Evolutionary conservation across 2,797 vertebrate species (phyloP).

Genomic region (Ceyx erithaca): DNA sequence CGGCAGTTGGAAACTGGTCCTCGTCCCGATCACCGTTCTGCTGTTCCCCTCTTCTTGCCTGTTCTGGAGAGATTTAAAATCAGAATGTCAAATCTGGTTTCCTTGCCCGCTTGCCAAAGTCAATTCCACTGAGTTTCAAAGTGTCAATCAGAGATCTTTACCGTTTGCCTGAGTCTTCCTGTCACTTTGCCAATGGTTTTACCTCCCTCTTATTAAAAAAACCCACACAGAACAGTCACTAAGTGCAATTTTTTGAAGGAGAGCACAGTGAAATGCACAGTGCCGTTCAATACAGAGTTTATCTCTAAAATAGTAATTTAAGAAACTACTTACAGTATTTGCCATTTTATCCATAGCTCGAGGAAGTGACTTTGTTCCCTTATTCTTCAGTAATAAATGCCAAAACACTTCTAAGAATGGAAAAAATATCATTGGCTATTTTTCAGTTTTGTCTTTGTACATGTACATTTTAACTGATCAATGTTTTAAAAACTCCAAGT

Average conservation of each 20-base stretch:
- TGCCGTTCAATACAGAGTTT: not conserved
- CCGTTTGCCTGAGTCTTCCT: accelerated
- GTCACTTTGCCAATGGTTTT: not conserved
- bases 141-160: accelerated
- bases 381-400: not conserved
- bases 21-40: accelerated
- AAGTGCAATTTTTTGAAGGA: not conserved
- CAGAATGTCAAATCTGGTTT: accelerated
- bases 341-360: not conserved
- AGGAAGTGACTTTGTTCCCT: not conserved
- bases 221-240: accelerated
- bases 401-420: not conserved
- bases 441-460: not conserved
- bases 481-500: not conserved
- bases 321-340: not conserved
- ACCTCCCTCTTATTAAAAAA: not conserved
- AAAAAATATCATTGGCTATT: not conserved
- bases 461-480: no score
- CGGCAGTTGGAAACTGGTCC: accelerated
- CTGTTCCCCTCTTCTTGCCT: no score
- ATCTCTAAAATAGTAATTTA: not conserved
- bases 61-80: accelerated
- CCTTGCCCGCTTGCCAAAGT: not conserved
- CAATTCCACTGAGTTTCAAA: not conserved
- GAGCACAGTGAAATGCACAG: accelerated